phyloP scores from a whole-genome alignment of 2,888 invertebrate genomes.

The Andrena camellia region DNA sequence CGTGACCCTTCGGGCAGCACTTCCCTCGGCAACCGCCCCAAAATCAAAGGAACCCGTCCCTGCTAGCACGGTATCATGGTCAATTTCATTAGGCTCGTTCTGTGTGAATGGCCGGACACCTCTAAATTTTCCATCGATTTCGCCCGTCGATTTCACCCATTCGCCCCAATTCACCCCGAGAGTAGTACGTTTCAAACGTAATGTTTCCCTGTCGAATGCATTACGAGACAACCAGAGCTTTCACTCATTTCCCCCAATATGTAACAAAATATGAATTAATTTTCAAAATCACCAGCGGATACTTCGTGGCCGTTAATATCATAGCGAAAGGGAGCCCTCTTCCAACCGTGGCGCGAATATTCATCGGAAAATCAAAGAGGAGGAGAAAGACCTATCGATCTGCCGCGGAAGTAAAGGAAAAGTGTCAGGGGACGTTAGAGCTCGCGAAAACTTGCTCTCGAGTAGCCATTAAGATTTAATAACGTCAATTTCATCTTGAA shows the following conservation, averaged over 20 bases:
- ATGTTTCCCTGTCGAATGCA: not conserved
- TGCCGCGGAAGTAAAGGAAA: conserved; percentile 9
- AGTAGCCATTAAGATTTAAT: conserved; percentile 25
- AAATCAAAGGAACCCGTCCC: conserved; percentile 69
- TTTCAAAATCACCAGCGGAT: not conserved
- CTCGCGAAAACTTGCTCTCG: conserved; percentile 54
- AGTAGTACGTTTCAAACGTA: not conserved
- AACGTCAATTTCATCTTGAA: conserved; percentile 7
- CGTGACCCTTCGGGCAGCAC: conserved; percentile 63
- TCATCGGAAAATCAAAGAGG: not conserved
- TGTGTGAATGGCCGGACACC: conserved; percentile 61
- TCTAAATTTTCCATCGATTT: conserved; percentile 66
- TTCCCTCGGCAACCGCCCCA: conserved; percentile 60
- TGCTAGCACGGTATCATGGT: conserved; percentile 66
- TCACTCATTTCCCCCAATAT: not conserved
- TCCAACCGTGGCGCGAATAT: not conserved
- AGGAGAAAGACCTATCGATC: not conserved
- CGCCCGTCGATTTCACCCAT: conserved; percentile 50
- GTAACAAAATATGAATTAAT: not conserved
- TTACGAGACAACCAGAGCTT: not conserved
- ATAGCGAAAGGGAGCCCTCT: not conserved
- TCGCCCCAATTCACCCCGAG: conserved; percentile 37
- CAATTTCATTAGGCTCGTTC: conserved; percentile 69
- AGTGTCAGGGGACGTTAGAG: conserved; percentile 61
- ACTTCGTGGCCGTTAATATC: not conserved